phyloP scores from a whole-genome alignment of 2,113 vertebrate species.

The Ictalurus furcatus region DNA sequence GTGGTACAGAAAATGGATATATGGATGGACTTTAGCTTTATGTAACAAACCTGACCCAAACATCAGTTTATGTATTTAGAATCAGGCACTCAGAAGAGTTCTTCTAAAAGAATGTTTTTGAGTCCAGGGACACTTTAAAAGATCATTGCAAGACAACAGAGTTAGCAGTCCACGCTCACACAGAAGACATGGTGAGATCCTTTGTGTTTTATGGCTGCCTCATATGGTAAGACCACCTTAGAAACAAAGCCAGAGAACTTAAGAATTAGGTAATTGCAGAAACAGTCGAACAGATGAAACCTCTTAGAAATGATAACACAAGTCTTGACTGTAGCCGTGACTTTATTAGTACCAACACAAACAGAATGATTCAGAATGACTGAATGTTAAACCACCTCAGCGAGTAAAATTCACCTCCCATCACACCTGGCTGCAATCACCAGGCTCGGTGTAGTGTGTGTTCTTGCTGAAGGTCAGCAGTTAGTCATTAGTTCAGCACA shows the following conservation, averaged over 20 bases:
- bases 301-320: not conserved
- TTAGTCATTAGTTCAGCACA: conserved; percentile 36
- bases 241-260: not conserved
- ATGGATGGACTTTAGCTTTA: not conserved
- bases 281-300: not conserved
- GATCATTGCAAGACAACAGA: not conserved
- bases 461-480: conserved; percentile 35
- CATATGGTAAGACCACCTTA: not conserved
- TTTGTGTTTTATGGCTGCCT: not conserved
- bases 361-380: not conserved
- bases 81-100: not conserved
- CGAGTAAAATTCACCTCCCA: not conserved
- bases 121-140: not conserved
- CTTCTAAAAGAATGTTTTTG: not conserved
- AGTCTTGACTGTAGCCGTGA: not conserved
- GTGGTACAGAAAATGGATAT: too few species aligned
- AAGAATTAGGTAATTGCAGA: not conserved
- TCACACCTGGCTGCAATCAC: conserved; percentile 38
- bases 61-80: not conserved
- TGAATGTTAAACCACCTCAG: not conserved
- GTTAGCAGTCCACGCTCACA: not conserved
- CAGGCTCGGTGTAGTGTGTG: not conserved
- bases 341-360: conserved; percentile 11
- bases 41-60: not conserved
- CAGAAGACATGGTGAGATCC: not conserved